phyloP scores from a whole-genome alignment of 2,113 vertebrate species.

The Hydrochoerus hydrochaeris region DNA sequence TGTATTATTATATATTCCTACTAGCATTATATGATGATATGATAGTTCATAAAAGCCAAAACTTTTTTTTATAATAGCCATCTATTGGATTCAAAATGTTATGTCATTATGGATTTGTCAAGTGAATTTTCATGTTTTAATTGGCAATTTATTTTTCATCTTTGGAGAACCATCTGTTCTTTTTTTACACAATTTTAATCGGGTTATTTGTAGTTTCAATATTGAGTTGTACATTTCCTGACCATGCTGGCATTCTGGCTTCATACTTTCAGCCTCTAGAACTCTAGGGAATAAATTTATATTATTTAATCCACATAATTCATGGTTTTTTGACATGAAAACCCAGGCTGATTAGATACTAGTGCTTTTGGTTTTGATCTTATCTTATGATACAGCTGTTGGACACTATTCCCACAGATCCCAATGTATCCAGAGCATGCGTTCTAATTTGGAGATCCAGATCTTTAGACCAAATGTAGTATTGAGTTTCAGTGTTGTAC shows the following conservation, averaged over 20 bases:
- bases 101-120: neutral
- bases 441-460: neutral
- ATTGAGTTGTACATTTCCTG: neutral
- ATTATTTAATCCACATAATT: neutral
- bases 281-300: neutral
- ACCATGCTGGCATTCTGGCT: neutral
- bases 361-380: neutral
- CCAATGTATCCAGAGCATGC: neutral
- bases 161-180: neutral
- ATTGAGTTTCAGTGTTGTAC: neutral
- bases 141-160: neutral
- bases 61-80: neutral
- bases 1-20: neutral
- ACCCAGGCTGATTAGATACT: neutral
- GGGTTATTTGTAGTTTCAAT: neutral
- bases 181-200: neutral
- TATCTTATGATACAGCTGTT: neutral
- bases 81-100: neutral
- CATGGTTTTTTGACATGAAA: neutral
- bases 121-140: neutral
- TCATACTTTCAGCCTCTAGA: neutral
- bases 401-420: neutral
- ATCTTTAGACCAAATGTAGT: fast-evolving
- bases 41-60: neutral
- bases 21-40: neutral